Evolutionary conservation across 1,140 invertebrate species (phyloP).

Genomic region (Campodea augens): DNA sequence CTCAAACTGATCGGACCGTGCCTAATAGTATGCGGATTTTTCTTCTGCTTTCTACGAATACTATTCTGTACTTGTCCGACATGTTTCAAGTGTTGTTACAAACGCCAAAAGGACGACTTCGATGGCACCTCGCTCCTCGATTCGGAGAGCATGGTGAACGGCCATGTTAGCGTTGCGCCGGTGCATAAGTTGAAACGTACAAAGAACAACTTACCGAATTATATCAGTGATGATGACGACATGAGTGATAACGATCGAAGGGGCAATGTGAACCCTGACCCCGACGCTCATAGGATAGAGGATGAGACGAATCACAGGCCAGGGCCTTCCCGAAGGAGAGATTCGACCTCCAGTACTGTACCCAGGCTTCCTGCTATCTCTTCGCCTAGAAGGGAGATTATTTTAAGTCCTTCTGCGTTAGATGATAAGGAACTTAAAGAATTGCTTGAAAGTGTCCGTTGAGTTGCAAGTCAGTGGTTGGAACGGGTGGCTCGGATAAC

Average conservation of each 20-base stretch:
- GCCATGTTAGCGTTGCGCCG: neutral
- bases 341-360: neutral
- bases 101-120: slow-evolving; percentile 2
- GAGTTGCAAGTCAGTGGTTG: too few species aligned
- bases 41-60: slow-evolving; percentile 17
- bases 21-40: slow-evolving; percentile 32
- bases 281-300: slow-evolving; percentile 1
- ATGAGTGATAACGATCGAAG: neutral
- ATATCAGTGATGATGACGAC: neutral
- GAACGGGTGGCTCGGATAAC: too few species aligned
- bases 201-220: neutral
- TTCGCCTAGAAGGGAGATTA: neutral
- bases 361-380: neutral
- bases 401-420: slow-evolving; percentile 4
- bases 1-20: slow-evolving; percentile 62
- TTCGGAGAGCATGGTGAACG: neutral
- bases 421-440: too few species aligned
- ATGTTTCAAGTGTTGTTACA: slow-evolving; percentile 8
- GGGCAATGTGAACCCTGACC: slow-evolving; percentile 2
- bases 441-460: too few species aligned
- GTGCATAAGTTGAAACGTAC: too few species aligned
- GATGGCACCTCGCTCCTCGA: slow-evolving; percentile 3
- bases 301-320: too few species aligned
- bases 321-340: neutral
- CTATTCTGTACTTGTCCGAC: slow-evolving; percentile 16